Evolutionary conservation across 2,797 vertebrate genomes (phyloP), one percentile per base, ranked within the genome.

Genomic region (Oreonectes daqikongensis): DNA sequence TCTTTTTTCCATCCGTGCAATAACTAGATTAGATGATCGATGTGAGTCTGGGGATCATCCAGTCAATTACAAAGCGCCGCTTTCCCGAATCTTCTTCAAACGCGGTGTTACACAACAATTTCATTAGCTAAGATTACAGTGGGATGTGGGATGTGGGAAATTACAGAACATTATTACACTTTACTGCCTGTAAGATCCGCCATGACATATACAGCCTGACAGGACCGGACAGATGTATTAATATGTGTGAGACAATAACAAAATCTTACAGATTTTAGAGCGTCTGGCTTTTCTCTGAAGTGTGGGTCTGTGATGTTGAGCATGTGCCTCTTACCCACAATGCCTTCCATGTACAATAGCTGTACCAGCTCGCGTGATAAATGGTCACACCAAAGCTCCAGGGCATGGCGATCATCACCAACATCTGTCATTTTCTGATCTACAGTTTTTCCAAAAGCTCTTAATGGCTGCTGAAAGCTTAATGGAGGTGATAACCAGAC

Each of bases 81-180:
- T 86, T 89, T 84, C 81, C 72, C 75, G 32, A 67, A 69, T 83
- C 73, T 74, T 85, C 86, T 84, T 83, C 86, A 88, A 85, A 85
- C 79, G 77, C 79, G 42, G 83, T 87, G 87, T 92, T 87, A 85
- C 87, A 88, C 89, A 87, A 90, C 89, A 88, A 88, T 92, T 93
- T 92, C 86, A 92, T 94, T 92, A 90, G 89, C 85, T 82, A 84
- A 90, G 90, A 92, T 91, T 87, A 87, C 83, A 89, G 78, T 80
- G 72, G 77, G 88, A 88, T 83, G 78, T 80, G 72, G 77, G 88
- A 88, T 83, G 86, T 87, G 70, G 80, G 86, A 86, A 89, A 89
- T 90, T 85, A 85, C 78, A 84, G 83, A 75, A 82, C 81, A 84
- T 89, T 90, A 89, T 91, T 89, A 81, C 76, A 81, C 85, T 86